phyloP scores from a whole-genome alignment of 2,888 invertebrate species.

The Tachystola acroxantha region DNA sequence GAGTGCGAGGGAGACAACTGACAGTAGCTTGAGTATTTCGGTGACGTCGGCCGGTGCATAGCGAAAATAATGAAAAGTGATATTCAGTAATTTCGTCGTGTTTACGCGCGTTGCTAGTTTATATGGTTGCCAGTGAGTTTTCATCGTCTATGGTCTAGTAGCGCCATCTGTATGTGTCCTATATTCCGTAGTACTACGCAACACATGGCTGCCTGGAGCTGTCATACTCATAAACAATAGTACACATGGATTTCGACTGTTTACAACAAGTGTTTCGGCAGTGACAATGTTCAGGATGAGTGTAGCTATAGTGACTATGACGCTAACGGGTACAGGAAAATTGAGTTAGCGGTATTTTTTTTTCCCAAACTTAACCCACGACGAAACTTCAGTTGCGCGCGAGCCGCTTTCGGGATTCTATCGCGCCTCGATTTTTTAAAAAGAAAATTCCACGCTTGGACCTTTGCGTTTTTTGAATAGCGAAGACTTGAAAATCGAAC shows the following conservation, averaged over 20 bases:
- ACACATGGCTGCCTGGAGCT: slow-evolving; percentile 51
- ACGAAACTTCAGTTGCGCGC: slow-evolving; percentile 74
- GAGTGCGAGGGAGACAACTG: slow-evolving; percentile 57
- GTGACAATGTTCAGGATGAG: slow-evolving; percentile 30
- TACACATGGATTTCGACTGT: slow-evolving; percentile 2
- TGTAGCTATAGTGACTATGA: slow-evolving; percentile 51
- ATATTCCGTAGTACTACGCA: slow-evolving; percentile 26
- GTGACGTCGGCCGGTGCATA: slow-evolving; percentile 73
- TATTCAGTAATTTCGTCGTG: slow-evolving; percentile 75
- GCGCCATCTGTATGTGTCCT: slow-evolving; percentile 54
- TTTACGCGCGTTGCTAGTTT: slow-evolving; percentile 76
- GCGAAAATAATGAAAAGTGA: slow-evolving; percentile 75
- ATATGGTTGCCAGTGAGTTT: slow-evolving; percentile 49
- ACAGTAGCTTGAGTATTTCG: slow-evolving; percentile 46
- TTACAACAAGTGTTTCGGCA: not conserved
- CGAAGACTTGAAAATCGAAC: slow-evolving; percentile 13
- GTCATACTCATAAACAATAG: slow-evolving; percentile 71
- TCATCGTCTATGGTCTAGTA: slow-evolving; percentile 37
- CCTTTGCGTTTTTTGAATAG: slow-evolving; percentile 41
- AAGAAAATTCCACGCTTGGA: slow-evolving; percentile 57
- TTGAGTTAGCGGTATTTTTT: slow-evolving; percentile 65
- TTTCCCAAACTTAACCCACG: slow-evolving; percentile 72
- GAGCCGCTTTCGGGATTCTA: slow-evolving; percentile 64
- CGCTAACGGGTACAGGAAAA: slow-evolving; percentile 57
- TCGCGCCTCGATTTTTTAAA: slow-evolving; percentile 35